phyloP scores from a whole-genome alignment of 2,888 invertebrate species.

The Congeria kusceri region DNA sequence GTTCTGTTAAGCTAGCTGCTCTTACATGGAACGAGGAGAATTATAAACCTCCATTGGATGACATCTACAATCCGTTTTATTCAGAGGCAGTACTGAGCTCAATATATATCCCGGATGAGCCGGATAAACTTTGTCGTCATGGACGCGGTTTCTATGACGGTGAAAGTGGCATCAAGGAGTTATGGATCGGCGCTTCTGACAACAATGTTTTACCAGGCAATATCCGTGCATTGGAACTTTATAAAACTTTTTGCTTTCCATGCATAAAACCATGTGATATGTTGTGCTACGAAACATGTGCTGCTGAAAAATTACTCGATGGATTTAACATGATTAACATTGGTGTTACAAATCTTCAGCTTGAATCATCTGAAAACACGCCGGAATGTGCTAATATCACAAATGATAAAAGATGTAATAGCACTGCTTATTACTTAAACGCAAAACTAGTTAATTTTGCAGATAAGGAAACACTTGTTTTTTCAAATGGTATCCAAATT shows the following conservation, averaged over 20 bases:
- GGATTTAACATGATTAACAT: constrained; percentile 56
- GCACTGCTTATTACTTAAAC: constrained; percentile 67
- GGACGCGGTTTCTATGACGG: constrained; percentile 67
- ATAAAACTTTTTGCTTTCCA: constrained; percentile 59
- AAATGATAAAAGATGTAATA: constrained; percentile 28
- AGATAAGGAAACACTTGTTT: constrained; percentile 55
- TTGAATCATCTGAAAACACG: constrained; percentile 14
- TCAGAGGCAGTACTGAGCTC: constrained; percentile 44
- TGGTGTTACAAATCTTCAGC: constrained; percentile 10
- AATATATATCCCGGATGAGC: constrained; percentile 54
- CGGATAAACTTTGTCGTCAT: constrained; percentile 57
- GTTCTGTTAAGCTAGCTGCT: constrained; percentile 31
- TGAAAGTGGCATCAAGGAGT: constrained; percentile 69
- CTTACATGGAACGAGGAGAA: constrained; percentile 65
- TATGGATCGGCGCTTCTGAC: constrained; percentile 67
- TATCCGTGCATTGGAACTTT: constrained; percentile 42
- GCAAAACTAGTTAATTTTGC: constrained; percentile 68
- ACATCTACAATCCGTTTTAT: constrained; percentile 64
- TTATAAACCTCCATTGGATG: constrained; percentile 60
- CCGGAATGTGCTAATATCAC: constrained; percentile 34
- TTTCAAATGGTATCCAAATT: constrained; percentile 67
- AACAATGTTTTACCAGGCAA: constrained; percentile 50
- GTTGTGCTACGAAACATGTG: constrained; percentile 55
- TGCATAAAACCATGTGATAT: constrained; percentile 57
- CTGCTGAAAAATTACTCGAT: constrained; percentile 11